These are phyloP conservation scores for Barypeithes pellucidus DNA, from an alignment of 2,888 invertebrate species.

Conservation along the genomic window DNA sequence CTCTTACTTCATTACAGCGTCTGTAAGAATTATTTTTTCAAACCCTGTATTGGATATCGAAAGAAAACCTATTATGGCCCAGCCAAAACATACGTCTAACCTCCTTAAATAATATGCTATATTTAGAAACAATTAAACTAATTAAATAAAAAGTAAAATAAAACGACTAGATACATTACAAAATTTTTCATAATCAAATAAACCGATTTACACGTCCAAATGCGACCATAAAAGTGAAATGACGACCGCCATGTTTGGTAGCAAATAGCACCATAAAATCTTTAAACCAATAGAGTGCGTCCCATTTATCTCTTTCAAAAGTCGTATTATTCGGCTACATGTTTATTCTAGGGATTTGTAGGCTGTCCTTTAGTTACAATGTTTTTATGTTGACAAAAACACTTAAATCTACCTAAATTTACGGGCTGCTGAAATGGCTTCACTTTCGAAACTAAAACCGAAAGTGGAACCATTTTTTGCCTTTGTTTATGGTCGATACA, in stretches of 20 bases:
- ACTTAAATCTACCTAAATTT: slow-evolving; percentile 41
- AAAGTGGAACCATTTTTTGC: slow-evolving; percentile 54
- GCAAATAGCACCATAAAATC: slow-evolving; percentile 36
- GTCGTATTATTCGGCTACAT: slow-evolving; percentile 35
- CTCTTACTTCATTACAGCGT: too few species aligned
- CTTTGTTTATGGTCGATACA: slow-evolving; percentile 41
- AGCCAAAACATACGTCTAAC: not conserved
- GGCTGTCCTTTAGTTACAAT: slow-evolving; percentile 43
- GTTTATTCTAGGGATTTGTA: slow-evolving; percentile 44
- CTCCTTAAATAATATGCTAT: not conserved
- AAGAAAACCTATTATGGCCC: too few species aligned
- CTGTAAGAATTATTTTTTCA: too few species aligned
- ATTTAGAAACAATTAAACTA: slow-evolving; percentile 17
- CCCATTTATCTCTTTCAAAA: slow-evolving; percentile 48
- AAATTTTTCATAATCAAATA: slow-evolving; percentile 30
- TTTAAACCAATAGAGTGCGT: slow-evolving; percentile 39
- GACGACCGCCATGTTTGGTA: slow-evolving; percentile 43
- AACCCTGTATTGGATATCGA: too few species aligned
- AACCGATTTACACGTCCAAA: slow-evolving; percentile 35
- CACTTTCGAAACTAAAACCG: slow-evolving; percentile 53
- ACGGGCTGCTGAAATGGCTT: slow-evolving; percentile 51
- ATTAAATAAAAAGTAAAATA: slow-evolving; percentile 25
- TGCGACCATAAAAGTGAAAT: slow-evolving; percentile 44
- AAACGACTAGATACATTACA: slow-evolving; percentile 7
- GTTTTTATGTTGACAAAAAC: slow-evolving; percentile 47